Conservation (phyloP, 2,113 vertebrate species). For the Scartelaos histophorus region DNA sequence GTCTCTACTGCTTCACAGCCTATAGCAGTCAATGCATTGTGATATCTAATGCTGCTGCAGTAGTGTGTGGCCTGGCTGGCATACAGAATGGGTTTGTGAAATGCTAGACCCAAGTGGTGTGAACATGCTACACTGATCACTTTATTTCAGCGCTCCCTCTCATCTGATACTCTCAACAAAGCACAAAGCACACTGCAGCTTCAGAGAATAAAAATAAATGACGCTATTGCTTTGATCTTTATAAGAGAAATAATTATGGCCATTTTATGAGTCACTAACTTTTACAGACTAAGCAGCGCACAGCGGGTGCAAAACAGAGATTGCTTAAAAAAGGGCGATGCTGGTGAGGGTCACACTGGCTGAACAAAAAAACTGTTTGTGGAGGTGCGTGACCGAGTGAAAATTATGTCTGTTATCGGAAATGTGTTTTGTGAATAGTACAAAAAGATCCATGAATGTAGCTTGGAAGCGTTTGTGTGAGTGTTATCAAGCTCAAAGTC, state of each 20-base stretch:
- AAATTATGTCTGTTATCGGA: slow-evolving; percentile 36
- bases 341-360: slow-evolving; percentile 24
- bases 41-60: slow-evolving; percentile 36
- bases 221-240: slow-evolving; percentile 39
- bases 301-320: slow-evolving; percentile 6
- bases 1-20: slow-evolving; percentile 33
- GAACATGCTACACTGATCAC: slow-evolving; percentile 43
- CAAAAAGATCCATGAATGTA: slow-evolving; percentile 49
- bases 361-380: slow-evolving; percentile 23
- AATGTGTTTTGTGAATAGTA: slow-evolving; percentile 36
- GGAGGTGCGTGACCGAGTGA: slow-evolving; percentile 15
- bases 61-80: slow-evolving; percentile 28
- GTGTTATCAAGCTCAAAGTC: slow-evolving; percentile 63
- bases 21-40: slow-evolving; percentile 38
- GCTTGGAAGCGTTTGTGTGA: slow-evolving; percentile 51
- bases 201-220: slow-evolving; percentile 40
- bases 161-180: slow-evolving; percentile 26
- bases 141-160: slow-evolving; percentile 41
- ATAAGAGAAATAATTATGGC: slow-evolving; percentile 36
- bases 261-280: slow-evolving; percentile 12
- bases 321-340: slow-evolving; percentile 11
- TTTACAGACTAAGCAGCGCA: slow-evolving; percentile 15
- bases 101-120: slow-evolving; percentile 52
- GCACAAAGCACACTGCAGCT: slow-evolving; percentile 29
- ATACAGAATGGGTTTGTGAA: slow-evolving; percentile 53